A percentile compares a stretch with the other conserved stretches of the same genome.
Evolutionary conservation across 2,113 vertebrate species (phyloP).

Genomic region (Electrona antarctica): DNA sequence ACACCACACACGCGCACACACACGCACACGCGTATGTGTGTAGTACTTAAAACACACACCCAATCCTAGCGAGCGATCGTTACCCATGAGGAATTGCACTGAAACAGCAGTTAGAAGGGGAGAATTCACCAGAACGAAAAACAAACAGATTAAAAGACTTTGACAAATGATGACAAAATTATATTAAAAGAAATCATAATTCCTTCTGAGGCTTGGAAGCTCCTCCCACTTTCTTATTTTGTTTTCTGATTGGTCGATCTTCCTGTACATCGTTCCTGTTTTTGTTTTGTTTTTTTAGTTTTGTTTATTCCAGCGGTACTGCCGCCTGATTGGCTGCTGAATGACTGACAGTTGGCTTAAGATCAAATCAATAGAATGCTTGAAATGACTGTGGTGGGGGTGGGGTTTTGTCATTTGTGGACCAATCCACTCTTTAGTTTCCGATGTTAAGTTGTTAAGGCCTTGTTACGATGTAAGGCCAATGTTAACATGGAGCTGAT

Average conservation of each 20-base stretch:
- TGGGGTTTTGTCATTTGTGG: constrained; percentile 55
- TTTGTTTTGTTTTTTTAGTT: constrained; percentile 73
- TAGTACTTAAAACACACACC: constrained; percentile 42
- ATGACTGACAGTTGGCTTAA: constrained; percentile 63
- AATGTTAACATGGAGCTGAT: too few relatives aligned
- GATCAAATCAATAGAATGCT: constrained; percentile 54
- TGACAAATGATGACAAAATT: constrained; percentile 76
- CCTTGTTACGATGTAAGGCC: too few relatives aligned
- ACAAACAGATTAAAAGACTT: constrained; percentile 68
- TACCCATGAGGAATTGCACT: constrained; percentile 90
- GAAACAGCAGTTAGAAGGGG: constrained; percentile 86
- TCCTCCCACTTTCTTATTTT: constrained; percentile 85
- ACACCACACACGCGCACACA: constrained; percentile 12
- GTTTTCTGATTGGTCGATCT: constrained; percentile 80
- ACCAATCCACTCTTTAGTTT: constrained; percentile 60
- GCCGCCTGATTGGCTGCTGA: constrained; percentile 67
- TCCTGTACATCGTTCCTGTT: constrained; percentile 82
- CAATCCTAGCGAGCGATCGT: constrained; percentile 76
- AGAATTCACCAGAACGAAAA: constrained; percentile 62
- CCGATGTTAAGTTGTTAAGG: not conserved
- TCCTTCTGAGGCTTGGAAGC: constrained; percentile 74
- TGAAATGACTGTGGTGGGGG: constrained; percentile 30
- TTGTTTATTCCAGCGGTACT: constrained; percentile 77
- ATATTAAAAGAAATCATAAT: constrained; percentile 28
- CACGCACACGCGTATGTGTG: constrained; percentile 11